Conservation (phyloP, 2,113 vertebrate genomes). For the Otolemur garnettii region DNA sequence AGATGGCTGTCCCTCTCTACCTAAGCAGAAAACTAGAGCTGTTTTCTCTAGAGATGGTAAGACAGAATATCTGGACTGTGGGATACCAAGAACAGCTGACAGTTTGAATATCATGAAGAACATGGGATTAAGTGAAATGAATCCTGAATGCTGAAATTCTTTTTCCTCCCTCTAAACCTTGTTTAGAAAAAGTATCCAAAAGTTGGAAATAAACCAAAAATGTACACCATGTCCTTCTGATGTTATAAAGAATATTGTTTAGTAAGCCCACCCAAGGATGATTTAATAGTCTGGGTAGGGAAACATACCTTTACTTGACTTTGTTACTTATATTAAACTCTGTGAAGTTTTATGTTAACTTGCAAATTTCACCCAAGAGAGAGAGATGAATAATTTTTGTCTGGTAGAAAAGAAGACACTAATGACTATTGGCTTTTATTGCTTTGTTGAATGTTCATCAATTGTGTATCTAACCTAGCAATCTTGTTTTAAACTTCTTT, state of each 20-base stretch:
- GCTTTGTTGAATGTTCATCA: neutral
- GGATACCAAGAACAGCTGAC: neutral
- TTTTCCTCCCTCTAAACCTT: neutral
- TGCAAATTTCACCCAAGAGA: neutral
- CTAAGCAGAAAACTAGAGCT: constrained; percentile 32
- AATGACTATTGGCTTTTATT: constrained; percentile 27
- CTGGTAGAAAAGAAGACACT: neutral
- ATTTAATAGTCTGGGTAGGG: constrained; percentile 31
- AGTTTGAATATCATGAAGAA: constrained; percentile 9
- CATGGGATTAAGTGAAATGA: constrained; percentile 38
- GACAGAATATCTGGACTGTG: neutral
- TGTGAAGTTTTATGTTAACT: constrained; percentile 1
- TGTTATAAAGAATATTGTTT: neutral
- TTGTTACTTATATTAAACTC: constrained; percentile 38
- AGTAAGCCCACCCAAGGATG: neutral
- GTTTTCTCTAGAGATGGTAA: constrained; percentile 33
- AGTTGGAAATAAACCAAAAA: constrained; percentile 46
- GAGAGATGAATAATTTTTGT: constrained; percentile 27
- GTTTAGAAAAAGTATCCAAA: constrained; percentile 25
- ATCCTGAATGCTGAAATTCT: neutral
- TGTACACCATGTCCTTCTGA: neutral
- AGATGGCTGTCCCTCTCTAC: neutral
- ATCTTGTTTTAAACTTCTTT: constrained; percentile 32
- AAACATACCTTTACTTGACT: constrained; percentile 37
- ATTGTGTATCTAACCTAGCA: neutral